Conservation (phyloP, 2,113 vertebrate species). For the Theristicus caerulescens region DNA sequence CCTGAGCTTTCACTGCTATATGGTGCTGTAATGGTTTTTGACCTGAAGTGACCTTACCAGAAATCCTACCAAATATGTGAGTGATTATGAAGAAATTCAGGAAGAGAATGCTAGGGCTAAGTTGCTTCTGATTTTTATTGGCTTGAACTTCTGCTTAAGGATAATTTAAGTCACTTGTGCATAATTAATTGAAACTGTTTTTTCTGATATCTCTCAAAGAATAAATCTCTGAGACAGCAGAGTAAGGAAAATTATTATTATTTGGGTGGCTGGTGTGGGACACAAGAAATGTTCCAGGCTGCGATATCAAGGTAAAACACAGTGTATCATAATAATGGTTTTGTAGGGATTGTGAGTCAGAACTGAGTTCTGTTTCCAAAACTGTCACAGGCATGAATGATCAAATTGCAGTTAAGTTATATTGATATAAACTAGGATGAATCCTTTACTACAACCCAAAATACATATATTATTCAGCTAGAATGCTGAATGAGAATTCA, state of each 20-base stretch:
- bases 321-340: background rate
- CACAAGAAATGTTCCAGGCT: background rate
- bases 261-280: background rate
- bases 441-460: background rate
- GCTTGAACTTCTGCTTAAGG: background rate
- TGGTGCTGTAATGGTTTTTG: background rate
- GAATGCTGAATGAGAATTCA: background rate
- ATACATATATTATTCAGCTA: background rate
- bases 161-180: background rate
- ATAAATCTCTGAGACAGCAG: background rate
- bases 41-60: background rate
- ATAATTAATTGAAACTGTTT: slow-evolving; percentile 19
- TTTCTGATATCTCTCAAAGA: background rate
- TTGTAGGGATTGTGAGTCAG: background rate
- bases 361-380: background rate
- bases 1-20: background rate
- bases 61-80: background rate
- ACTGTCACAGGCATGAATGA: background rate
- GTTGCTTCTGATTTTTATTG: background rate
- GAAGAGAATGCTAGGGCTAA: background rate
- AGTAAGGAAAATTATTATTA: background rate
- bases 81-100: background rate
- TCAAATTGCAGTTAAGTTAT: background rate
- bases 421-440: background rate
- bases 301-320: accelerated